These are phyloP conservation scores for Bombus balteatus DNA, from an alignment of 1,140 invertebrate genomes.

Conservation along the genomic window DNA sequence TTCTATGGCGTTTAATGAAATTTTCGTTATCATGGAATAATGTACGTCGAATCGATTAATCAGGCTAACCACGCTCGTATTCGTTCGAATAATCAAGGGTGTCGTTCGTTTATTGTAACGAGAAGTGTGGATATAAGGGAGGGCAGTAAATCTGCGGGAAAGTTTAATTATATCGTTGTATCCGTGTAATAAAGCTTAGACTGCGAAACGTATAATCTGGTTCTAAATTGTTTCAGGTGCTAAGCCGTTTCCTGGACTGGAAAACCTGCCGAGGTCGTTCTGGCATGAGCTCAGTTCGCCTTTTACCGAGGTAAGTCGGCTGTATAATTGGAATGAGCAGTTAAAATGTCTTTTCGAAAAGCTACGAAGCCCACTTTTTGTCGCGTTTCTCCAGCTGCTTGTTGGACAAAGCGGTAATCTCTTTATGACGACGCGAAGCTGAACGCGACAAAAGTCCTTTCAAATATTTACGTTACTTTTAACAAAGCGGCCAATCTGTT, in stretches of 20 bases:
- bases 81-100: neutral
- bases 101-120: neutral
- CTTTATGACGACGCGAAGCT: neutral
- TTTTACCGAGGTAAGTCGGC: constrained; percentile 82
- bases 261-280: constrained; percentile 83
- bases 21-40: neutral
- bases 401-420: constrained; percentile 5
- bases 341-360: constrained; percentile 33
- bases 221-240: constrained; percentile 73
- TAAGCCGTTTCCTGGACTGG: constrained; percentile 79
- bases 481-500: neutral
- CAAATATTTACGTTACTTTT: neutral
- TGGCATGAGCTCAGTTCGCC: constrained; percentile 86
- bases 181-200: constrained; percentile 22
- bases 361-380: neutral
- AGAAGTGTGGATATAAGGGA: neutral
- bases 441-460: too few relatives aligned
- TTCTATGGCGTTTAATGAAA: neutral
- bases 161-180: constrained; percentile 35
- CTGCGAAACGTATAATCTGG: constrained; percentile 20
- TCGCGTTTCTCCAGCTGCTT: neutral
- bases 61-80: neutral
- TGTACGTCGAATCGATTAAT: neutral
- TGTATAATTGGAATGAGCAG: constrained; percentile 28
- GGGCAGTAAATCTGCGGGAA: neutral